Evolutionary conservation across 2,113 vertebrate genomes (phyloP).

Genomic region (Neodontobutis hainanensis): DNA sequence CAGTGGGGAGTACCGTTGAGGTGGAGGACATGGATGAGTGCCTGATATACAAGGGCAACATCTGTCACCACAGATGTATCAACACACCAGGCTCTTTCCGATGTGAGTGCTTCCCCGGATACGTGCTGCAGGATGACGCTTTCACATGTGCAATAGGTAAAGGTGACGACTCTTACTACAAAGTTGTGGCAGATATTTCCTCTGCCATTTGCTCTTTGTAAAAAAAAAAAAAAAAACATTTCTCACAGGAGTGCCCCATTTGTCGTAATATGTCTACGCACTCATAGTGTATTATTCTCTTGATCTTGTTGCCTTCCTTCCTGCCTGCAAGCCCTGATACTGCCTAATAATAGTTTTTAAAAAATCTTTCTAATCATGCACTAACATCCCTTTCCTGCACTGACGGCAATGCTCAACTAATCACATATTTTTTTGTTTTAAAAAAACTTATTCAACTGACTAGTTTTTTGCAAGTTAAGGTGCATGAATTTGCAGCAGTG

Average conservation of each 20-base stretch:
- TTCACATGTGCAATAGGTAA: conserved; percentile 84
- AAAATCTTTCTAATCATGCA: conserved; percentile 52
- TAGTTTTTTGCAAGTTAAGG: conserved; percentile 24
- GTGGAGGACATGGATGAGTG: conserved; percentile 91
- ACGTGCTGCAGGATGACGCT: conserved; percentile 83
- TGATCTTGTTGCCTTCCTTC: conserved; percentile 61
- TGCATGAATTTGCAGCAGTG: conserved; percentile 9
- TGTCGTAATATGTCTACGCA: conserved; percentile 50
- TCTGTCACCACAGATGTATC: conserved; percentile 84
- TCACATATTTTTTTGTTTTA: conserved; percentile 30
- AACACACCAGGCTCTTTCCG: conserved; percentile 88
- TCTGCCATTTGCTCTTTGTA: conserved; percentile 21
- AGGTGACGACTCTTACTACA: conserved; percentile 5
- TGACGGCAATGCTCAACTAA: conserved; percentile 53
- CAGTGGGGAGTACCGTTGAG: conserved; percentile 64
- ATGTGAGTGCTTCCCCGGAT: conserved; percentile 87
- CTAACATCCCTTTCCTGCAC: conserved; percentile 69
- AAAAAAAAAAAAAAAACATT: conserved; percentile 19
- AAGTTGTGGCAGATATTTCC: conserved; percentile 15
- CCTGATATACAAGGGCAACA: conserved; percentile 79
- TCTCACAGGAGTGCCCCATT: conserved; percentile 46
- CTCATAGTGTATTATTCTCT: conserved; percentile 62
- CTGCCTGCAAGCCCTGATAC: conserved; percentile 64
- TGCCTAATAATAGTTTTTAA: conserved; percentile 62
- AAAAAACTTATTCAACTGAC: conserved; percentile 14